Base-by-base conservation (phyloP, 2,888 invertebrate species). In the Lycia hirtaria region DNA sequence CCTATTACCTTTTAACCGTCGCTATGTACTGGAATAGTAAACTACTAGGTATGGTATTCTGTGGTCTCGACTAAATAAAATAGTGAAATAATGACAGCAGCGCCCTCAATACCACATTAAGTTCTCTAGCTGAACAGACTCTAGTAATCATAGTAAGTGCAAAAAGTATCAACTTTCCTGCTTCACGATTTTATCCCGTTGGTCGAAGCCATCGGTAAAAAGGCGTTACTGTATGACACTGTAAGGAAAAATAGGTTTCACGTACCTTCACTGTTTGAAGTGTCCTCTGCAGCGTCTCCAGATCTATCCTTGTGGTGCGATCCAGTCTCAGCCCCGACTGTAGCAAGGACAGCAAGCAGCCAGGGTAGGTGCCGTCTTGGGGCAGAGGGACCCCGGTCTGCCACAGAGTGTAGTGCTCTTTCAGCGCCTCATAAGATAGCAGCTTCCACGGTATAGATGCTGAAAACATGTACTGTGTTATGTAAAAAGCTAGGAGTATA, bases 281-380 rank as follows among this genome's bases (percentile, higher is more conserved):
- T 12, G 78, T 79, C 24, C 62, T 71, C 43, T 84, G 87, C 17
- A 90, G 47, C 0, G 68, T 63, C 9, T 75, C 69, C 0, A 92
- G 68, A 43, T 81, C 78, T 1, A 78, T 68, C n/a, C 92, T 71
- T 0, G 79, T 73, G 3, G 64, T 56, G 1, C 88, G 61, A 9
- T 76, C 65, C 32, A 88, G 60, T n/a, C 69, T 65, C 0, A 92
- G 72, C 0, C 89, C 89, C 0, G 71, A 69, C 49, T 84, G 82
- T 32, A 92, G 65, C 33, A 89, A 56, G 0, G 85, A 75, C 10
- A 91, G 75, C 43, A 92, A 60, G 14, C 81, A 65, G 14, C 89
- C 91, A 0, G 92, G 92, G 61, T 91, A 92, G 0, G 85, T 84
- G 5, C 90, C 91, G 49, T 92, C 87, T 26, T 75, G 72, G 0